Evolutionary conservation across 2,113 vertebrate species (phyloP).

Genomic region (Gorsachius goisagi): DNA sequence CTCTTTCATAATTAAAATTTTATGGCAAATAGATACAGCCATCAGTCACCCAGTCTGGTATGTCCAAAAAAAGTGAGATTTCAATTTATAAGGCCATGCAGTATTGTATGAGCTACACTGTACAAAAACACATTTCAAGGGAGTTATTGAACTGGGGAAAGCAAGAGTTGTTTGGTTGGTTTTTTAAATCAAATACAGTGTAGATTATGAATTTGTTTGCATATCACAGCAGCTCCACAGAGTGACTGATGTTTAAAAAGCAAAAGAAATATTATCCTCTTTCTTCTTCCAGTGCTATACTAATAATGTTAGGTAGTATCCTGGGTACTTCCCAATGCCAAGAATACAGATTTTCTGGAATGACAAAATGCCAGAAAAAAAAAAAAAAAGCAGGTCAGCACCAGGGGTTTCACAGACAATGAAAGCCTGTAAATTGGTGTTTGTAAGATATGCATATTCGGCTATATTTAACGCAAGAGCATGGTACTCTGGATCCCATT

Average conservation of each 20-base stretch:
- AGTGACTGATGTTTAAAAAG: slow-evolving; percentile 6
- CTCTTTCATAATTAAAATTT: slow-evolving; percentile 34
- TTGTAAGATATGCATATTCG: background rate
- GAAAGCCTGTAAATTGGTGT: background rate
- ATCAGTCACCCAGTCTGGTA: background rate
- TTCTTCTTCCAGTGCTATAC: background rate
- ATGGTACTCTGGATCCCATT: slow-evolving; percentile 2
- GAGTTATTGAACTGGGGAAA: slow-evolving; percentile 3
- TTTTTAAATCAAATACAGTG: background rate
- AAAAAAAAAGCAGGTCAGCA: background rate
- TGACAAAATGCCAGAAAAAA: slow-evolving; percentile 13
- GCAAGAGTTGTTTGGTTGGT: background rate
- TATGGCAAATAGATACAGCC: background rate
- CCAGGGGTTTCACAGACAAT: slow-evolving; percentile 22
- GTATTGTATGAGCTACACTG: background rate
- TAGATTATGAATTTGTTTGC: background rate
- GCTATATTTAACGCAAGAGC: background rate
- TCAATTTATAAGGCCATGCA: background rate
- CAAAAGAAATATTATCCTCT: slow-evolving; percentile 28
- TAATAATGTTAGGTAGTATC: background rate
- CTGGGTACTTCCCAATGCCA: background rate
- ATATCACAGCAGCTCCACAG: background rate
- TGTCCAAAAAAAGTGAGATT: background rate
- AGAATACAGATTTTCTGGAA: slow-evolving; percentile 34
- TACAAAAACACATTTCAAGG: slow-evolving; percentile 6